phyloP scores from a whole-genome alignment of 2,888 invertebrate genomes.

The Steinernema carpocapsae region DNA sequence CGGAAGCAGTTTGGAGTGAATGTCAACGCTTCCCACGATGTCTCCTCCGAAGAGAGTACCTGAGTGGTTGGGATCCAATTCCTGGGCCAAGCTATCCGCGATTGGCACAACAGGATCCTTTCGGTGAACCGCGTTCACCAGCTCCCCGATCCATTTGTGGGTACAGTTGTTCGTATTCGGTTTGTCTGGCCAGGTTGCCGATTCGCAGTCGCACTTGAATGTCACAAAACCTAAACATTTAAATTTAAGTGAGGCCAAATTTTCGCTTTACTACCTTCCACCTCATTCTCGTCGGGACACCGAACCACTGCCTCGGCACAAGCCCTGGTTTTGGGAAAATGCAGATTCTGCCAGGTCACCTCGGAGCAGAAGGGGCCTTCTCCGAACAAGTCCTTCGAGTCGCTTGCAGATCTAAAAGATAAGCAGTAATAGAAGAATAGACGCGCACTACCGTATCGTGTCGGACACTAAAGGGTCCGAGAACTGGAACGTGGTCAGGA shows the following conservation, averaged over 20 bases:
- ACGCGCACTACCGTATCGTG: not conserved
- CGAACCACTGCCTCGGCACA: slow-evolving; percentile 48
- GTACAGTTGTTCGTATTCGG: slow-evolving; percentile 56
- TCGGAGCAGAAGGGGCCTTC: slow-evolving; percentile 40
- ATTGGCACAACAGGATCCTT: slow-evolving; percentile 27
- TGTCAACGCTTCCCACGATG: slow-evolving; percentile 49
- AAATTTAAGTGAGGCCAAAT: not conserved
- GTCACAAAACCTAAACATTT: slow-evolving; percentile 44
- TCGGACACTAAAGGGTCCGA: slow-evolving; percentile 22
- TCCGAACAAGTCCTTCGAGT: slow-evolving; percentile 39
- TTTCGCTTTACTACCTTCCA: slow-evolving; percentile 45
- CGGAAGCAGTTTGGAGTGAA: slow-evolving; percentile 27
- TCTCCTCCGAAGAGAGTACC: slow-evolving; percentile 54
- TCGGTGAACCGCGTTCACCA: not conserved
- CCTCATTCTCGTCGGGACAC: slow-evolving; percentile 53
- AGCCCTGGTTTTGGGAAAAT: slow-evolving; percentile 48
- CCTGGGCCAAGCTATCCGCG: slow-evolving; percentile 37
- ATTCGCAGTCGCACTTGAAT: slow-evolving; percentile 54
- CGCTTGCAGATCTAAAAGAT: slow-evolving; percentile 36
- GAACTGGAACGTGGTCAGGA: slow-evolving; percentile 10
- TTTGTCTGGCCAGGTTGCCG: slow-evolving; percentile 48
- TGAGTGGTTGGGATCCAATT: slow-evolving; percentile 42
- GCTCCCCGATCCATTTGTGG: slow-evolving; percentile 49
- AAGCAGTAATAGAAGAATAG: not conserved
- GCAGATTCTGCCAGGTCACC: slow-evolving; percentile 41